Percentiles rank a stretch among this genome's conserved stretches.
Conservation (phyloP, 2,888 invertebrate genomes). For the Ptychoptera contaminata region DNA sequence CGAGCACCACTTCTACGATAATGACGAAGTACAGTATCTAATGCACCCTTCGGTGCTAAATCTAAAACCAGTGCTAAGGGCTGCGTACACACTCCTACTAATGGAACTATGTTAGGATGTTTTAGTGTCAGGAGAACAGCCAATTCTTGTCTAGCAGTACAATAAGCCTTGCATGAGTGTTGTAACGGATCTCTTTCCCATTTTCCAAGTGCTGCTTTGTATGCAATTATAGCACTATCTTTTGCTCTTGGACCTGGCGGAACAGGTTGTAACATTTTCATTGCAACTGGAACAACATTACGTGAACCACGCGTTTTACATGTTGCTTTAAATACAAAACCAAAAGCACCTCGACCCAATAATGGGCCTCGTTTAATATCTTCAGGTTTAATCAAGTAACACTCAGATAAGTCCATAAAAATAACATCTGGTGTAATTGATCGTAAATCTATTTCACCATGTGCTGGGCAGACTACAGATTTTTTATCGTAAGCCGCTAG, state of each 20-base stretch:
- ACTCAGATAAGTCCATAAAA: conserved; percentile 75
- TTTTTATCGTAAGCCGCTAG: conserved; percentile 64
- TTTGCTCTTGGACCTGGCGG: conserved; percentile 48
- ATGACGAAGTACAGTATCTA: conserved; percentile 69
- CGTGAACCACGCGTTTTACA: conserved; percentile 44
- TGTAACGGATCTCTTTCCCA: conserved; percentile 90
- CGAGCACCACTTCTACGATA: conserved; percentile 73
- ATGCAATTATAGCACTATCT: conserved; percentile 30
- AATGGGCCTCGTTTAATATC: conserved; percentile 60
- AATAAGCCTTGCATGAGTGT: conserved; percentile 90
- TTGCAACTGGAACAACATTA: conserved; percentile 57
- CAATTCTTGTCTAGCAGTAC: conserved; percentile 88
- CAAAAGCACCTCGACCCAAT: conserved; percentile 94
- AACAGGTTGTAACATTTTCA: conserved; percentile 92
- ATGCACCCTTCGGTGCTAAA: conserved; percentile 82
- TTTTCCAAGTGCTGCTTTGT: conserved; percentile 58
- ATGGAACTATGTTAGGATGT: conserved; percentile 84
- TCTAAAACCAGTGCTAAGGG: conserved; percentile 81
- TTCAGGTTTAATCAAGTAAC: conserved; percentile 66
- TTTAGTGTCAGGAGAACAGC: conserved; percentile 69
- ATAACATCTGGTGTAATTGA: conserved; percentile 88
- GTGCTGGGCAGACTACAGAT: conserved; percentile 59
- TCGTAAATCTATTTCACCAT: conserved; percentile 55
- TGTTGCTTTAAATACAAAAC: conserved; percentile 80
- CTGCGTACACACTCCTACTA: conserved; percentile 77